Conservation (phyloP, 2,888 invertebrate genomes). For the Nymphalis urticae region DNA sequence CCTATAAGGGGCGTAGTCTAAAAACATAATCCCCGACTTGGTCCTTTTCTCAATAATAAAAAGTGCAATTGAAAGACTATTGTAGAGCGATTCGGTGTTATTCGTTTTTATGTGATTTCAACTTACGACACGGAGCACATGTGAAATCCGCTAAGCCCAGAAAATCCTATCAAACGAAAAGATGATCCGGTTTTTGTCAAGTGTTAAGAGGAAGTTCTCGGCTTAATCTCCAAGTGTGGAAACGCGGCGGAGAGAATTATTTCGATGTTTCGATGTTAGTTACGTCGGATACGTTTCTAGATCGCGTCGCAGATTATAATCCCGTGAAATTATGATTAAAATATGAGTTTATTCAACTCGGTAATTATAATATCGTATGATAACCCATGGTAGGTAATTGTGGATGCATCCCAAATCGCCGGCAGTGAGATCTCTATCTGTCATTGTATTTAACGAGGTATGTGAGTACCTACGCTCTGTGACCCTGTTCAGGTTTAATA, state of each 20-base stretch:
- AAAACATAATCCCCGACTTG: constrained; percentile 31
- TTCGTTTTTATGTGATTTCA: constrained; percentile 47
- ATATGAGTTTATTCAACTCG: constrained; percentile 56
- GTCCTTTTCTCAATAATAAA: constrained; percentile 32
- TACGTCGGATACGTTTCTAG: constrained; percentile 28
- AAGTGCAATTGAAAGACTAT: constrained; percentile 34
- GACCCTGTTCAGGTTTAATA: constrained; percentile 77
- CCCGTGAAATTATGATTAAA: constrained; percentile 44
- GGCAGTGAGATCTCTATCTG: constrained; percentile 71
- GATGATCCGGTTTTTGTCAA: constrained; percentile 59
- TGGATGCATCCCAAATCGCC: constrained; percentile 69
- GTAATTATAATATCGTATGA: constrained; percentile 60
- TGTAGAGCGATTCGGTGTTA: constrained; percentile 39
- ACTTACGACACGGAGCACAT: constrained; percentile 50
- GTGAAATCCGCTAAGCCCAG: constrained; percentile 68
- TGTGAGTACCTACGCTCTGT: constrained; percentile 61
- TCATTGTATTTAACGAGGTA: constrained; percentile 73
- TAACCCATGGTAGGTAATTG: constrained; percentile 59
- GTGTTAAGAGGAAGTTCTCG: constrained; percentile 53
- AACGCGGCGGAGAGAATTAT: constrained; percentile 49
- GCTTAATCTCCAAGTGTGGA: constrained; percentile 54
- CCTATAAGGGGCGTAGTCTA: constrained; percentile 52
- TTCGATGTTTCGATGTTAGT: constrained; percentile 36
- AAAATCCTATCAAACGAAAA: constrained; percentile 61
- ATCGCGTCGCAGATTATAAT: constrained; percentile 44